phyloP scores from a whole-genome alignment of 2,797 vertebrate genomes.

The Darevskia nairensis region DNA sequence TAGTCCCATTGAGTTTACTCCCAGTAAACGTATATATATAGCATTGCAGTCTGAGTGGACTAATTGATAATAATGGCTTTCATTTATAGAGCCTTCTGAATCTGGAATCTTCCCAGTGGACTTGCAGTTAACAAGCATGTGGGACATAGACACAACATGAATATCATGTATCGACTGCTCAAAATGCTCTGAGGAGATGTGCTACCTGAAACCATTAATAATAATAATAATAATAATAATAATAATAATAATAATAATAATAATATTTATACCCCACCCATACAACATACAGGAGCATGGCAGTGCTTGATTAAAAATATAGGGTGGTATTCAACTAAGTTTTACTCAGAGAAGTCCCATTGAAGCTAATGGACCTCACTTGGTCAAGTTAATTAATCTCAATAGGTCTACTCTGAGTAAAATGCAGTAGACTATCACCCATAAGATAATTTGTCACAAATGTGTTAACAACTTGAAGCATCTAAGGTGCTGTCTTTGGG shows the following conservation, averaged over 20 bases:
- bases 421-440: no score
- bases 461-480: slow-evolving; percentile 10
- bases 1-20: neutral
- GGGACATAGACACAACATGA: neutral
- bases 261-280: neutral
- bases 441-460: slow-evolving; percentile 8
- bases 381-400: no score
- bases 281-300: neutral
- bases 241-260: no score
- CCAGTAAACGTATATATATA: neutral
- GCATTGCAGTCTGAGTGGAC: neutral
- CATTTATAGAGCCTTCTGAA: slow-evolving; percentile 11
- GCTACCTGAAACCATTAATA: neutral
- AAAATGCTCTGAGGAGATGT: slow-evolving; percentile 23
- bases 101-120: neutral
- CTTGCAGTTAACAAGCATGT: neutral
- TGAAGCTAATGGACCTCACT: no score
- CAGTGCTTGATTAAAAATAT: neutral
- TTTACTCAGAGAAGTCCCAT: no score
- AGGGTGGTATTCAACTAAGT: no score
- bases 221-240: no score
- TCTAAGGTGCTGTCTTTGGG: slow-evolving; percentile 19
- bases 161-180: neutral
- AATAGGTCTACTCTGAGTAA: neutral
- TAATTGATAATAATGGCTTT: slow-evolving; percentile 20